These are phyloP conservation scores for Plumapathes pennacea DNA, from an alignment of 92 coral and sea anemone species.

Conservation along the genomic window DNA sequence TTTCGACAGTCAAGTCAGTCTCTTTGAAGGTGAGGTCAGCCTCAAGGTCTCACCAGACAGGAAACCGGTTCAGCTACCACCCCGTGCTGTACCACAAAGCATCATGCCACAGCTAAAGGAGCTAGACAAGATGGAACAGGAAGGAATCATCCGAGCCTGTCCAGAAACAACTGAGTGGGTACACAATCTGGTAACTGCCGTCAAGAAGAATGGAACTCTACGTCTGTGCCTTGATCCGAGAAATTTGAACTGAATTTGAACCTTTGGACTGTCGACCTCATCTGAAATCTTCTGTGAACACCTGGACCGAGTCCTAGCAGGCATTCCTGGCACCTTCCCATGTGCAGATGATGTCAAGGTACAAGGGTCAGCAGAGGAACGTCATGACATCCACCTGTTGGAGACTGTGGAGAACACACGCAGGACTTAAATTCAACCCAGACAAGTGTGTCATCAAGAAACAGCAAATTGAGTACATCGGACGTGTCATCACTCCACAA, in stretches of 20 bases:
- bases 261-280: constrained; percentile 58
- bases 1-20: constrained; percentile 64
- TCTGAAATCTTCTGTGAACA: constrained; percentile 59
- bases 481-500: constrained; percentile 46
- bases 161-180: constrained; percentile 68
- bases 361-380: constrained; percentile 40
- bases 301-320: constrained; percentile 45
- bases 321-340: constrained; percentile 51
- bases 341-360: constrained; percentile 49
- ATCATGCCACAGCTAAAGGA: constrained; percentile 49
- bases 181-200: constrained; percentile 48
- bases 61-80: constrained; percentile 60
- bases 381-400: constrained; percentile 20
- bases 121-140: constrained; percentile 48
- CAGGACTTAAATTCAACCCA: constrained; percentile 21
- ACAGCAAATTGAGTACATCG: constrained; percentile 48
- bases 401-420: constrained; percentile 17
- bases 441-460: constrained; percentile 25
- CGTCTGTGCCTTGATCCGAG: constrained; percentile 54
- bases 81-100: constrained; percentile 55
- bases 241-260: constrained; percentile 48
- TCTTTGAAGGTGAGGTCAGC: constrained; percentile 55
- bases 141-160: constrained; percentile 59
- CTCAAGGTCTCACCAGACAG: constrained; percentile 60
- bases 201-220: constrained; percentile 45